Conservation (phyloP, 2,888 invertebrate genomes). For the Proisotoma minuta region DNA sequence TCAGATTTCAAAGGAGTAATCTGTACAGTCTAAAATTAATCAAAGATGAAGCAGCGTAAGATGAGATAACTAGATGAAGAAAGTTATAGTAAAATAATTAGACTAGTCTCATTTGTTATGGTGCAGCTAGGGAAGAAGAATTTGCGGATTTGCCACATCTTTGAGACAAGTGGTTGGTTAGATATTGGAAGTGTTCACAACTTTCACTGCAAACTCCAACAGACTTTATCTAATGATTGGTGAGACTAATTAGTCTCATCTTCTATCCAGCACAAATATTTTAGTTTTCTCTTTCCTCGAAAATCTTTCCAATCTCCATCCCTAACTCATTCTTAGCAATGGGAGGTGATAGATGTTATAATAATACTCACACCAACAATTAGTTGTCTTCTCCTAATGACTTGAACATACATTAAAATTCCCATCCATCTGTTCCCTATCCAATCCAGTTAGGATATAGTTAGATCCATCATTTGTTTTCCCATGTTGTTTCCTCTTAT, state of each 20-base stretch:
- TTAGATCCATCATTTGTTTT: neutral
- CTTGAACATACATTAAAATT: neutral
- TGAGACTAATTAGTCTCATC: slow-evolving; percentile 35
- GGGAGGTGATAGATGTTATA: neutral
- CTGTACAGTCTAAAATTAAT: too few species aligned
- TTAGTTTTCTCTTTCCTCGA: slow-evolving; percentile 10
- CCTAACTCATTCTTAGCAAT: neutral
- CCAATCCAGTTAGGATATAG: neutral
- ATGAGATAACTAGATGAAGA: neutral
- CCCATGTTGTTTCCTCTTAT: too few species aligned
- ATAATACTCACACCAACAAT: neutral
- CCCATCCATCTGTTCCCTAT: neutral
- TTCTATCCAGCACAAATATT: slow-evolving; percentile 18
- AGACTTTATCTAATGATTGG: slow-evolving; percentile 18
- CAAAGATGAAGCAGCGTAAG: neutral
- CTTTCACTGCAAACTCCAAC: neutral
- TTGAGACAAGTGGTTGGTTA: neutral
- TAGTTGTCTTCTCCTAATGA: neutral
- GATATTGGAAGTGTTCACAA: neutral
- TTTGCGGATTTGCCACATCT: neutral
- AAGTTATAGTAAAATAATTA: slow-evolving; percentile 19
- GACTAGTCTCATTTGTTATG: slow-evolving; percentile 14
- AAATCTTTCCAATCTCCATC: neutral
- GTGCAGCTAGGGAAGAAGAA: too few species aligned
- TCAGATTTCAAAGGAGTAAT: too few species aligned